Evolutionary conservation across 2,113 vertebrate genomes (phyloP), one percentile per base, ranked within the genome.

Genomic region (Peromyscus leucopus): DNA sequence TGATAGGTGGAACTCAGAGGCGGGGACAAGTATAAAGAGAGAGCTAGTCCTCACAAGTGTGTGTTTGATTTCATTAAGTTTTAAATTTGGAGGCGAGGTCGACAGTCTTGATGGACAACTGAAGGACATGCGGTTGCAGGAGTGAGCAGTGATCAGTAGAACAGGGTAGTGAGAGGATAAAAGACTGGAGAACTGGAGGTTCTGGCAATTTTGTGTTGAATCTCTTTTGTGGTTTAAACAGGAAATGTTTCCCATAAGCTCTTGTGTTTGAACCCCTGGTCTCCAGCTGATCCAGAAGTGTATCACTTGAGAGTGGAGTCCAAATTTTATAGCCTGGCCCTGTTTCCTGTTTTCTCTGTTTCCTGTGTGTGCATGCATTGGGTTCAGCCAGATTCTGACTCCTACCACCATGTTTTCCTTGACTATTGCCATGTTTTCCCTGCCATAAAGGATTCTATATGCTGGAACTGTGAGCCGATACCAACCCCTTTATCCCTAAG

Each of bases 121-220:
- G 24, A 15, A 39, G 65, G 8, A 2, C 3, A 55, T 28, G 59
- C 1, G 33, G 88, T 1, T 61, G 31, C 59, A 72, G n/a, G 59
- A 31, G 59, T 72, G 7, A 65, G 39, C 4, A 10, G 46, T 33
- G 5, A 15, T 28, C 28, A 69, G 28, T 2, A 65, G 69, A n/a
- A 19, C 0, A 1, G 3, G 5, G 2, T 6, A 42, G 31, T 2
- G 17, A 5, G 21, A 21, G 7, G 33, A 22, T 17, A 15, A 57
- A 72, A n/a, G 9, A 7, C 12, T 33, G 51, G 79, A 33, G 1
- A 84, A 16, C 7, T 13, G 17, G 33, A 69, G 22, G 5, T 65
- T 59, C 48, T 59, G 78, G 78, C 10, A 17, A 36, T 2, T 82
- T 7, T 1, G 15, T 63, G 12, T 22, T 57, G 63, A 91, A 48